Conservation (phyloP, 2,113 vertebrate species). For the Melanocharis versteri region DNA sequence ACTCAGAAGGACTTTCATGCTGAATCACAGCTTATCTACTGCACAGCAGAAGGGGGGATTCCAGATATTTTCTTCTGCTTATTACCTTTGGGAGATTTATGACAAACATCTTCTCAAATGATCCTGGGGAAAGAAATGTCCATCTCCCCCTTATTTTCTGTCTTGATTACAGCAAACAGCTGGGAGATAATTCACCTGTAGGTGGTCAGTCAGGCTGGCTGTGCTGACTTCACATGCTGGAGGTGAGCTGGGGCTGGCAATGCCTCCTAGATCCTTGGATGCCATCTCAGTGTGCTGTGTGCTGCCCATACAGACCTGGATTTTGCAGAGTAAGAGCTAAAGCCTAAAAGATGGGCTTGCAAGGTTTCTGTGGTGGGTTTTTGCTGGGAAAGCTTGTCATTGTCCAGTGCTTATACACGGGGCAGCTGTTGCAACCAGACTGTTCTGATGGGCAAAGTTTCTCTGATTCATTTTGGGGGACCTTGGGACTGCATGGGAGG, state of each 20-base stretch:
- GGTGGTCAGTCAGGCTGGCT: not conserved
- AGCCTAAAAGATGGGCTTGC: not conserved
- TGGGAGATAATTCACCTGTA: not conserved
- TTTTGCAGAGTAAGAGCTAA: not conserved
- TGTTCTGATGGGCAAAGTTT: not conserved
- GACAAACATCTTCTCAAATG: not conserved
- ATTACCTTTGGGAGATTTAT: not conserved
- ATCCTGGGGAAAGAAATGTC: not conserved
- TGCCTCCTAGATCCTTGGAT: not conserved
- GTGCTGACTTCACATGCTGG: not conserved
- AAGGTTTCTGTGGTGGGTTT: not conserved
- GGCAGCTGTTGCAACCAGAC: not conserved
- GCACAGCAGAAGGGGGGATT: not conserved
- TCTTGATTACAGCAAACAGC: not conserved
- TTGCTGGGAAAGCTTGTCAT: not conserved
- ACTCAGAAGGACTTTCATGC: not conserved
- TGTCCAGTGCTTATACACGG: not conserved
- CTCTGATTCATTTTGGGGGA: not conserved
- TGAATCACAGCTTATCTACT: conserved; percentile 24
- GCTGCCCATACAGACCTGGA: not conserved
- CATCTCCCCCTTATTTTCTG: not conserved
- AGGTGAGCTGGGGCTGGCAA: not conserved
- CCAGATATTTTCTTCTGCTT: not conserved
- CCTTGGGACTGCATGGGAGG: not conserved
- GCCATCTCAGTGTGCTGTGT: not conserved